Conservation (phyloP, 1,140 invertebrate genomes). For the Brachionus paranguensis region DNA sequence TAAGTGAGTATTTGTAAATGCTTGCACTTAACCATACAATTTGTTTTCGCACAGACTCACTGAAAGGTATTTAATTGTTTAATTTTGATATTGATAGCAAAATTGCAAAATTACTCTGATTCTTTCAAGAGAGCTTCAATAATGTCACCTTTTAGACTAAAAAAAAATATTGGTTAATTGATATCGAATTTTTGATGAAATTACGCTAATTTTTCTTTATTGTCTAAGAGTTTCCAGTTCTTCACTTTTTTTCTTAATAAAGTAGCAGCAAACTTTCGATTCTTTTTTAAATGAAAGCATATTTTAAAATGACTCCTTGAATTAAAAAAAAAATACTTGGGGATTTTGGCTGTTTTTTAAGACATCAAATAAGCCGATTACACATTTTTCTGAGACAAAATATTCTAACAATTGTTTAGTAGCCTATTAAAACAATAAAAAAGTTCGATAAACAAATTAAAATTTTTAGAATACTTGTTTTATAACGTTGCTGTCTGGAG, state of each 20-base stretch:
- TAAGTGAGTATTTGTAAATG: neutral
- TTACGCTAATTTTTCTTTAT: slow-evolving; percentile 18
- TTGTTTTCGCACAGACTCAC: slow-evolving; percentile 29
- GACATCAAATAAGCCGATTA: slow-evolving; percentile 30
- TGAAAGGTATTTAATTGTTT: neutral
- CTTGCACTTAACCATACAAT: neutral
- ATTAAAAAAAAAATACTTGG: neutral
- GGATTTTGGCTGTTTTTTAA: slow-evolving; percentile 1
- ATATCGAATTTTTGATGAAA: neutral
- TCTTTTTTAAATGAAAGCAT: neutral
- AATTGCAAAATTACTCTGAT: neutral
- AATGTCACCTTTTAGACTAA: neutral
- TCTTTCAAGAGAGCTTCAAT: neutral
- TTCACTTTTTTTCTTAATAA: slow-evolving; percentile 34
- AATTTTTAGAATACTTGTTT: slow-evolving; percentile 16
- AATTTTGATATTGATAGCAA: neutral
- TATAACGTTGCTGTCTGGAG: slow-evolving; percentile 21
- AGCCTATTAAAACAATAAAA: neutral
- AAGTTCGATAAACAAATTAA: neutral
- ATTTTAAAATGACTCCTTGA: no score
- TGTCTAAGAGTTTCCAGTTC: slow-evolving; percentile 13
- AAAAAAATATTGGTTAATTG: neutral
- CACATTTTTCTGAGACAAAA: slow-evolving; percentile 38
- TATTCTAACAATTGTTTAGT: slow-evolving; percentile 36
- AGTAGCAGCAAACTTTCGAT: slow-evolving; percentile 7